phyloP scores from a whole-genome alignment of 1,140 invertebrate genomes.

The Oryctes rhinoceros region DNA sequence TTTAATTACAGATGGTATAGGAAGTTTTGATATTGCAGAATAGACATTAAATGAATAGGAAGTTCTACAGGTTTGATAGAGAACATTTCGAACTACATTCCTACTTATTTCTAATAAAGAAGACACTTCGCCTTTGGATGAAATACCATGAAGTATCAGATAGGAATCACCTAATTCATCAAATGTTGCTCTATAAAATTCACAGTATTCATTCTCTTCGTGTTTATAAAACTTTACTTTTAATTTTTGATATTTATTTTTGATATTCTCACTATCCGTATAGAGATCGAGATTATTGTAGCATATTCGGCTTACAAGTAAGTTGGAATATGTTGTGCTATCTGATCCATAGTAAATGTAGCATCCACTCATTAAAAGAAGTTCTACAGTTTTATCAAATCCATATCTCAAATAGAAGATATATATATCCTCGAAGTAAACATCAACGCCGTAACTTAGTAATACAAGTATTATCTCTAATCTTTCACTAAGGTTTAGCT shows the following conservation, averaged over 20 bases:
- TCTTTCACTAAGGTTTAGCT: background rate
- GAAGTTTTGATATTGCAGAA: constrained; percentile 8
- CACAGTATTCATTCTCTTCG: background rate
- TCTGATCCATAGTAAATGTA: background rate
- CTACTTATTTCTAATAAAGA: constrained; percentile 29
- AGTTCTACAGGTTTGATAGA: background rate
- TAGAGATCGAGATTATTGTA: constrained; percentile 2
- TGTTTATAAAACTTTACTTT: background rate
- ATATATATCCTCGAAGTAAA: constrained; percentile 4
- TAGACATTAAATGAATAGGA: constrained; percentile 13
- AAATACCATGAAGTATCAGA: constrained; percentile 4
- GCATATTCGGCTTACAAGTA: constrained; percentile 7
- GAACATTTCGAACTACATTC: background rate
- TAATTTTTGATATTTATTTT: background rate
- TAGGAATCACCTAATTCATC: background rate
- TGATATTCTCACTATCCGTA: background rate
- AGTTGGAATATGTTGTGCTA: background rate
- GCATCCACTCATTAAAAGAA: background rate
- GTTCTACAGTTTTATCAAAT: background rate
- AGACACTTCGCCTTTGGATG: background rate
- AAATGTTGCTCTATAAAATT: background rate
- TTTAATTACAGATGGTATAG: background rate
- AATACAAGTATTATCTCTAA: background rate
- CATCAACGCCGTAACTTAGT: background rate
- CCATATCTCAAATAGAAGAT: background rate